phyloP scores from a whole-genome alignment of 2,797 vertebrate genomes.

The Scyliorhinus canicula region DNA sequence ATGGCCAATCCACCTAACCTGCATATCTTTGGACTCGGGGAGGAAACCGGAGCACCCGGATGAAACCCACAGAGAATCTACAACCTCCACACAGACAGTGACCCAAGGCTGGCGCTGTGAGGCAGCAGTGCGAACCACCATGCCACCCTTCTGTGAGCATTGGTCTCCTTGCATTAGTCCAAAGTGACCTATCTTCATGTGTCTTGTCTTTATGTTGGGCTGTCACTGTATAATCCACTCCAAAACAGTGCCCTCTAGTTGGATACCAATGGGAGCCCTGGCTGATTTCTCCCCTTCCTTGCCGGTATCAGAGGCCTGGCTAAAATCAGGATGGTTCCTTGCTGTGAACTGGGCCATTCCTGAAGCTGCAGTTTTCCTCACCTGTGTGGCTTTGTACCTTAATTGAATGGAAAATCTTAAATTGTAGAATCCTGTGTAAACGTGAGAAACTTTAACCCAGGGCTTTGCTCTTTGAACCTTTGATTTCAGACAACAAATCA shows the following conservation, averaged over 20 bases:
- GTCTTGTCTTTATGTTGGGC: neutral
- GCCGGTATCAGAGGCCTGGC: neutral
- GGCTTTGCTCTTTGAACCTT: neutral
- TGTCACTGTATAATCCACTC: neutral
- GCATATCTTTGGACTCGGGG: too few species aligned
- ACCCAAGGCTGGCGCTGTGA: too few species aligned
- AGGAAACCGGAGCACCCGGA: too few species aligned
- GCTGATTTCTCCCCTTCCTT: neutral
- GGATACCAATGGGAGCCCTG: neutral
- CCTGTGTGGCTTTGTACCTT: neutral
- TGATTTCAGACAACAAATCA: slow-evolving; percentile 85
- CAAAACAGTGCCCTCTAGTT: neutral
- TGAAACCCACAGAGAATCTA: too few species aligned
- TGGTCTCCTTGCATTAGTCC: neutral
- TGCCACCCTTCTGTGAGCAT: neutral
- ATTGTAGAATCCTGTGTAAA: neutral
- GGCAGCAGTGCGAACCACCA: too few species aligned
- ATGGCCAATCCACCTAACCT: too few species aligned
- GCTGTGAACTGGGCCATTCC: neutral
- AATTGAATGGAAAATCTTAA: neutral
- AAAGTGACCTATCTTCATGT: neutral
- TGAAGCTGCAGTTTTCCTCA: neutral
- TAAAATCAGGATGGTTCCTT: neutral
- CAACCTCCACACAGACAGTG: too few species aligned
- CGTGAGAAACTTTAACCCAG: neutral